Evolutionary conservation across 1,140 invertebrate genomes (phyloP).

Genomic region (Cotesia glomerata): DNA sequence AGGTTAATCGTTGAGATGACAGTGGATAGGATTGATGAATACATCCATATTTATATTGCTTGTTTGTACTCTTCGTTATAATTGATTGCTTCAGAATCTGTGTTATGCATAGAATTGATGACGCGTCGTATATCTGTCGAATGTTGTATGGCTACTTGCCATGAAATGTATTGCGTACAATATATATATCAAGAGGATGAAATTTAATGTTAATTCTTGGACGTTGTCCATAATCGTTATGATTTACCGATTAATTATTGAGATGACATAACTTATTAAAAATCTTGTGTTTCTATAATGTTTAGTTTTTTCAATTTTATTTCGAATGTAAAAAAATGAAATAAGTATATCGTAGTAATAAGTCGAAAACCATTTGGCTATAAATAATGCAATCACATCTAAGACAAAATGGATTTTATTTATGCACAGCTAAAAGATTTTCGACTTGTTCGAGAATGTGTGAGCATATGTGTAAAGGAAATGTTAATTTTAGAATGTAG

Average conservation of each 20-base stretch:
- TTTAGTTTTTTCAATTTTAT: background rate
- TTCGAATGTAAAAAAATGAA: too few relatives aligned
- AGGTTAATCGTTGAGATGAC: background rate
- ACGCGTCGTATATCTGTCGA: background rate
- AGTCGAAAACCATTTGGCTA: too few relatives aligned
- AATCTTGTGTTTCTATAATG: background rate
- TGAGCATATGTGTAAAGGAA: too few relatives aligned
- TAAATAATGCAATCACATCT: too few relatives aligned
- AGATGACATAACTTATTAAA: background rate
- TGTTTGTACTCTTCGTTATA: background rate
- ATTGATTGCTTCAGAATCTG: background rate
- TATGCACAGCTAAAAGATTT: too few relatives aligned
- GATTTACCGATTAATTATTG: background rate
- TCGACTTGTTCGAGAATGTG: too few relatives aligned
- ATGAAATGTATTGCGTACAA: background rate
- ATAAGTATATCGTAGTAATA: too few relatives aligned
- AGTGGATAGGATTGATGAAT: background rate
- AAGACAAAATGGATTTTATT: too few relatives aligned
- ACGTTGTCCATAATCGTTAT: background rate
- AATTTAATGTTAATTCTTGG: background rate
- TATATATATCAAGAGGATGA: background rate
- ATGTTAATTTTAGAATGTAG: too few relatives aligned
- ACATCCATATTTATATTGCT: background rate
- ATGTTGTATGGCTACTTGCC: background rate
- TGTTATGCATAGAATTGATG: background rate